These are phyloP conservation scores for Carassius carassius DNA, from an alignment of 2,113 vertebrate species.

Conservation along the genomic window DNA sequence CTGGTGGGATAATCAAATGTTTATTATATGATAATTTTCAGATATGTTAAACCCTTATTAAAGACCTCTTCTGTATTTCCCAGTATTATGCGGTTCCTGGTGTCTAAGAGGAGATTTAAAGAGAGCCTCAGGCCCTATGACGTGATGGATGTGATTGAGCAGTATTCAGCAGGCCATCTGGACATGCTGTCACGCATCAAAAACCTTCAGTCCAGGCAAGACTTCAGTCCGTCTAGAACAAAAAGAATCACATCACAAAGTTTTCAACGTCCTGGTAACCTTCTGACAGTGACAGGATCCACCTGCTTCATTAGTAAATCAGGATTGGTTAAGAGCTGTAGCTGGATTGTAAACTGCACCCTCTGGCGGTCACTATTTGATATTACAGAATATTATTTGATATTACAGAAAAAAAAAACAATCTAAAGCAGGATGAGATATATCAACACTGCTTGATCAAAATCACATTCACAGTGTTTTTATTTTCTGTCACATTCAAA, in stretches of 20 bases:
- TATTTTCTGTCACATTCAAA: slow-evolving; percentile 40
- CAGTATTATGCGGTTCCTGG: slow-evolving; percentile 94
- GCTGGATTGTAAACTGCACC: neutral
- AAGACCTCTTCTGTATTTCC: neutral
- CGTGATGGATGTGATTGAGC: slow-evolving; percentile 98
- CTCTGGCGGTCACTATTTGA: slow-evolving; percentile 18
- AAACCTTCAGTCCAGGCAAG: slow-evolving; percentile 98
- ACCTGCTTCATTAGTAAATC: neutral
- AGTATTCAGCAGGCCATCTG: slow-evolving; percentile 96
- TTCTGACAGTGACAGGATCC: neutral
- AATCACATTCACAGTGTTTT: slow-evolving; percentile 31
- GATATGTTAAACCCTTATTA: neutral
- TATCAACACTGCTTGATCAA: slow-evolving; percentile 10
- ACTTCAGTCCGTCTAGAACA: slow-evolving; percentile 18
- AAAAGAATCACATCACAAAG: neutral
- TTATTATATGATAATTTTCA: neutral
- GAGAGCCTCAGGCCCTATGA: slow-evolving; percentile 96
- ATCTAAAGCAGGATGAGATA: neutral
- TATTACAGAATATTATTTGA: neutral
- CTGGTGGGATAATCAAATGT: neutral
- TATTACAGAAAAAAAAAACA: neutral
- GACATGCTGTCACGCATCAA: slow-evolving; percentile 98
- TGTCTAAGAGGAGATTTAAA: slow-evolving; percentile 96
- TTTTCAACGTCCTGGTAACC: neutral
- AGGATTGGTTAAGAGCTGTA: neutral